Base-by-base conservation (phyloP, 1,140 invertebrate genomes). In the Schlechtendalia chinensis region DNA sequence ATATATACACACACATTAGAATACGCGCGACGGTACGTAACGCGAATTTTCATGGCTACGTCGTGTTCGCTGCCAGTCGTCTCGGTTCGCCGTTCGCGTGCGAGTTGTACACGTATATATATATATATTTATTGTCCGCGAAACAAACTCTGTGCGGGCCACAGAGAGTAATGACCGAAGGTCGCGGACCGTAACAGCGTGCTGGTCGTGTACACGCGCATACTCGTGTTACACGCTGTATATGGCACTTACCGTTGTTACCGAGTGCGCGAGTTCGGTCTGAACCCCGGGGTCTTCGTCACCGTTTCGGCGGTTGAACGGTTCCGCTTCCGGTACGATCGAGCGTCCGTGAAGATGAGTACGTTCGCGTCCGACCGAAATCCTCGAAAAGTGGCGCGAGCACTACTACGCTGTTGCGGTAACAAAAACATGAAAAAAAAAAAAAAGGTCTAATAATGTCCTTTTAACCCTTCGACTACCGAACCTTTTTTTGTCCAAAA, bases 131-230 rank as follows among this genome's bases (percentile, higher is more conserved):
- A 19, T 50, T 10, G 27, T 17, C n/a, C 67, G n/a, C 45, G 47
- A 72, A 54, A 39, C 3, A 71, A 72, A 71, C 22, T 16, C 47
- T 17, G 32, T 39, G 24, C 47, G 24, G 47, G 24, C 24, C 10
- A 14, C 24, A 54, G 11, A 72, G 69, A 72, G 69, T 72, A 72
- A 72, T 47, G 69, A 72, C 69, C 69, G 69, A 72, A 72, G 69
- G 69, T 54, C 69, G 22, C 47, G 17, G 47, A 53, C 67, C 67
- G 27, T 72, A 72, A 54, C 47, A 53, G 69, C 54, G 50, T 27
- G 27, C 32, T 39, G 8, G 32, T 8, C n/a, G n/a, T n/a, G n/a
- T n/a, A n/a, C n/a, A n/a, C n/a, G n/a, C n/a, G n/a, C n/a, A n/a
- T n/a, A n/a, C n/a, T n/a, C n/a, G n/a, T n/a, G n/a, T n/a, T n/a